A percentile compares a stretch with the other conserved stretches of the same genome.
These are phyloP conservation scores for Taphrorychus bicolor DNA, from an alignment of 2,888 invertebrate genomes.

Conservation along the genomic window DNA sequence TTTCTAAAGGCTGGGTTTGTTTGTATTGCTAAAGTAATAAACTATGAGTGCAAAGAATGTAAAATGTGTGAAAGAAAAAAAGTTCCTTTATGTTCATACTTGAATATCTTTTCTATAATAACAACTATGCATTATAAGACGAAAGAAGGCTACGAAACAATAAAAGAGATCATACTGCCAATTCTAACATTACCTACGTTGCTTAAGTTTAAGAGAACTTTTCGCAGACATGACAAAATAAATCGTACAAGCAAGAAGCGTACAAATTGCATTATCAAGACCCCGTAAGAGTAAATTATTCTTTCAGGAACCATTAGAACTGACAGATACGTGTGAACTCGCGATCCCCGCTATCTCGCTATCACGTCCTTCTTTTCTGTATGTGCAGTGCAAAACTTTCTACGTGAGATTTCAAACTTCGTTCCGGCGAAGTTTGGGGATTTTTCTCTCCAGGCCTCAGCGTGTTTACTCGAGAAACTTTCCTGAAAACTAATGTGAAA, in stretches of 20 bases:
- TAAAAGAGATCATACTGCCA: no score
- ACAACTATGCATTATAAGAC: no score
- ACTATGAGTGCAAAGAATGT: no score
- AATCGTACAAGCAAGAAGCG: background rate
- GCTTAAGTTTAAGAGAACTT: background rate
- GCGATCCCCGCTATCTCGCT: conserved; percentile 25
- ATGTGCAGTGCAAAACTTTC: conserved; percentile 31
- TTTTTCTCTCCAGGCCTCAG: background rate
- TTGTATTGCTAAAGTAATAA: no score
- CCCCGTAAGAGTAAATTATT: conserved; percentile 31
- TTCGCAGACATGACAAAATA: background rate
- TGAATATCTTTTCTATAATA: no score
- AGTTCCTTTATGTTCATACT: no score
- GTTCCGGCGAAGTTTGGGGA: conserved; percentile 4
- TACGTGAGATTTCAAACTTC: conserved; percentile 33
- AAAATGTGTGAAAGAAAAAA: no score
- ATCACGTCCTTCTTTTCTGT: conserved; percentile 31
- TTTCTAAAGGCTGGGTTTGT: no score
- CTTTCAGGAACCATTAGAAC: conserved; percentile 31
- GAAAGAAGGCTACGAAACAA: no score
- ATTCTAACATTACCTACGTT: no score
- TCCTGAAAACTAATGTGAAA: background rate
- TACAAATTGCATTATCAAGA: conserved; percentile 28
- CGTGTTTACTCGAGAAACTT: background rate
- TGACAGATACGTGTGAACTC: conserved; percentile 36